Conservation (phyloP, 2,113 vertebrate genomes). For the Scolopax mira region DNA sequence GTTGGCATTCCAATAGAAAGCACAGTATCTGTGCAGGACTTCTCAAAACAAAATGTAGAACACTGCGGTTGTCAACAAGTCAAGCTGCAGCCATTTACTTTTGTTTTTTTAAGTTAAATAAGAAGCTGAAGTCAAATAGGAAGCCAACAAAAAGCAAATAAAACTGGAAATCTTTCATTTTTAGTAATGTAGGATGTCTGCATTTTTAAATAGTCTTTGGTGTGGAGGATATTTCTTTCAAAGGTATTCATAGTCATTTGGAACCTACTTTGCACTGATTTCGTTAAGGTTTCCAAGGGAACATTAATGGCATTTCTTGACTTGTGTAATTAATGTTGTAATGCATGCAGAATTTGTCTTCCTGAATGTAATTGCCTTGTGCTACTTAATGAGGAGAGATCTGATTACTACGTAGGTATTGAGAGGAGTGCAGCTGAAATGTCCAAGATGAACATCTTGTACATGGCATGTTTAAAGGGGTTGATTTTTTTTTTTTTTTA, state of each 20-base stretch:
- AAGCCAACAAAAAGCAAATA: neutral
- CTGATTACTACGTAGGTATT: neutral
- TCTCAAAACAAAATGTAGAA: neutral
- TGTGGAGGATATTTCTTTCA: neutral
- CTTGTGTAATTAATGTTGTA: neutral
- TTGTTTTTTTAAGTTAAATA: neutral
- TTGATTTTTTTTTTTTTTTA: neutral
- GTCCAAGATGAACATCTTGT: neutral
- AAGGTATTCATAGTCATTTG: neutral
- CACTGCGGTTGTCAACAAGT: neutral
- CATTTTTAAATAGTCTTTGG: neutral
- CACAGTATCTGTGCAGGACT: neutral
- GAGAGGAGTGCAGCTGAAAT: neutral
- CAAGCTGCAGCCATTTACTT: neutral
- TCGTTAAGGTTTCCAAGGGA: neutral
- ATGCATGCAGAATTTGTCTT: neutral
- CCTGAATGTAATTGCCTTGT: neutral
- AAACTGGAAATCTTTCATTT: neutral
- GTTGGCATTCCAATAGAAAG: neutral
- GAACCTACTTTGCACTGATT: neutral
- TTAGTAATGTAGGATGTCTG: neutral
- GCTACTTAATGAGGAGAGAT: neutral
- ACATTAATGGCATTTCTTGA: neutral
- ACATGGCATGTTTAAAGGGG: fast-evolving
- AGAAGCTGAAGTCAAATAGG: neutral